Conservation (phyloP, 2,113 vertebrate genomes). For the Platichthys stellatus region DNA sequence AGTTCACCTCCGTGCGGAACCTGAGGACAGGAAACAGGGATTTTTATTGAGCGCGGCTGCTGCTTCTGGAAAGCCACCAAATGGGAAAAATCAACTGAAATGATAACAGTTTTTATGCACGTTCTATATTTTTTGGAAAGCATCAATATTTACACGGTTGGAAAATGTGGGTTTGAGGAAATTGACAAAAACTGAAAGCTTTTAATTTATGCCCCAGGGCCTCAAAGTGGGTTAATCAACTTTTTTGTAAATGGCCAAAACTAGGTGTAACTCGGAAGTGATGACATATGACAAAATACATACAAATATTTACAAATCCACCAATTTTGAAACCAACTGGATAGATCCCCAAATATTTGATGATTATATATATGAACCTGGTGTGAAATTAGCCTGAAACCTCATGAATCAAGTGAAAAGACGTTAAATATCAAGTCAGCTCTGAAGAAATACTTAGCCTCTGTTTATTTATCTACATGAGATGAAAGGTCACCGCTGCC, state of each 20-base stretch:
- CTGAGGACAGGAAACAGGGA: constrained; percentile 69
- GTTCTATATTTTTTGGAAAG: not conserved
- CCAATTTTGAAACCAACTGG: not conserved
- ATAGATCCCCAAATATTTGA: not conserved
- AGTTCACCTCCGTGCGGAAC: constrained; percentile 98
- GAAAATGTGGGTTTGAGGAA: not conserved
- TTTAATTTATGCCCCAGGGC: not conserved
- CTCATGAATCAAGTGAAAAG: no score
- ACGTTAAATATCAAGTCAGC: no score
- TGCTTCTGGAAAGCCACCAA: not conserved
- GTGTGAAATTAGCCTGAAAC: no score
- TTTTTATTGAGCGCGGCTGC: no score
- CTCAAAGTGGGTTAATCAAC: not conserved
- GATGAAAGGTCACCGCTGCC: not conserved
- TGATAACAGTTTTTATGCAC: no score
- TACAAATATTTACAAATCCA: not conserved
- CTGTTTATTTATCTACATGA: not conserved
- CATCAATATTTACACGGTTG: not conserved
- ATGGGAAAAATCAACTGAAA: not conserved
- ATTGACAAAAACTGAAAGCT: not conserved
- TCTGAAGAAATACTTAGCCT: not conserved
- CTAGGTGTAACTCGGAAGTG: no score
- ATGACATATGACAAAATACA: not conserved
- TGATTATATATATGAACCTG: no score
- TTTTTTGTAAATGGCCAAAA: not conserved